These are phyloP conservation scores for Harpegnathos saltator DNA, from an alignment of 1,140 invertebrate species.

Conservation along the genomic window DNA sequence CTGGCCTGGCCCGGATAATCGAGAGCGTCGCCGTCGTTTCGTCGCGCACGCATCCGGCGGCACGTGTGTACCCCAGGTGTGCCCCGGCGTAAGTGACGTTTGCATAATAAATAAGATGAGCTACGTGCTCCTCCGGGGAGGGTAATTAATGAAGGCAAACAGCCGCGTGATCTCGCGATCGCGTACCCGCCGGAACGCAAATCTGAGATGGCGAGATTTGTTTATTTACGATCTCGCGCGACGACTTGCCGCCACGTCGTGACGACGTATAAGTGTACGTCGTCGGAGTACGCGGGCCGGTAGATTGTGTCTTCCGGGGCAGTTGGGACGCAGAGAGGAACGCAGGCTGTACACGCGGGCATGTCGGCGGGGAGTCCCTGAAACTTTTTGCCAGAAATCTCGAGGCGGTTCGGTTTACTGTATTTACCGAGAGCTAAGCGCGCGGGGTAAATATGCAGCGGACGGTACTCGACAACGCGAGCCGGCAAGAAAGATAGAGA, in stretches of 20 bases:
- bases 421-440: constrained; percentile 51
- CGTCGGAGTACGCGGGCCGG: neutral
- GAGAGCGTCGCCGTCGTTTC: constrained; percentile 13
- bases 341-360: neutral
- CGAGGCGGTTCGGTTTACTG: constrained; percentile 28
- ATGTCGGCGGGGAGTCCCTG: constrained; percentile 15
- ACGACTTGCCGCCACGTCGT: constrained; percentile 7
- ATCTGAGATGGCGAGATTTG: neutral
- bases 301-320: constrained; percentile 7
- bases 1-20: constrained; percentile 52
- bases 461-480: neutral
- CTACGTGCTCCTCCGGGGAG: neutral
- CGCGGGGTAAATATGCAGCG: constrained; percentile 23
- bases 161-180: constrained; percentile 3
- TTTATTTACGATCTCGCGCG: constrained; percentile 35
- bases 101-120: constrained; percentile 51
- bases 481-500: no score
- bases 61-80: constrained; percentile 18
- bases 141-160: constrained; percentile 35
- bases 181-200: neutral
- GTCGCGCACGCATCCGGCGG: neutral
- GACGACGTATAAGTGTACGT: neutral
- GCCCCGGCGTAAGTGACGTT: constrained; percentile 31
- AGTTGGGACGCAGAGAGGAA: no score
- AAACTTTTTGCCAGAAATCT: constrained; percentile 53